These are phyloP conservation scores for Pterobdella sp. DNA, from an alignment of 2,888 invertebrate species.

Conservation along the genomic window DNA sequence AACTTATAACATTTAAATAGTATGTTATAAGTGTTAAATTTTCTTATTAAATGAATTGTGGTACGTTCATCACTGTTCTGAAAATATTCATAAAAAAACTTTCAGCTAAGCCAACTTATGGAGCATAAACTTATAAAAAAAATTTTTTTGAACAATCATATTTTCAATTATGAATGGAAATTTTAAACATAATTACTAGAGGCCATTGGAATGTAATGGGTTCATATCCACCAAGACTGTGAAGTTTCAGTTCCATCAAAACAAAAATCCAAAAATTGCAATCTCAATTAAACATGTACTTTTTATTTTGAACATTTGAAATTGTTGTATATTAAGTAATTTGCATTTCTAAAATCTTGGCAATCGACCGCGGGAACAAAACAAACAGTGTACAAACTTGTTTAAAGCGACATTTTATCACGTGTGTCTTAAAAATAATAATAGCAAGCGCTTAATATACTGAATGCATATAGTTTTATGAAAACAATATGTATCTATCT, in stretches of 20 bases:
- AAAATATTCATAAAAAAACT: too few relatives aligned
- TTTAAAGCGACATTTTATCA: conserved; percentile 12
- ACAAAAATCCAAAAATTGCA: not conserved
- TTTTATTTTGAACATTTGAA: not conserved
- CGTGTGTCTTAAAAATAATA: too few relatives aligned
- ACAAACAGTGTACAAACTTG: conserved; percentile 8
- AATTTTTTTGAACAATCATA: not conserved
- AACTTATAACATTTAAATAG: not conserved
- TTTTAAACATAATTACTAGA: conserved; percentile 7
- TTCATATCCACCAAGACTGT: conserved; percentile 26
- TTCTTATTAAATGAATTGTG: not conserved
- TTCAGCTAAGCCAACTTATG: too few relatives aligned
- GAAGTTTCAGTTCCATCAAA: conserved; percentile 26
- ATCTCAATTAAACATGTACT: not conserved
- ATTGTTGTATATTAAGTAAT: not conserved
- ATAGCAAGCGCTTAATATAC: too few relatives aligned
- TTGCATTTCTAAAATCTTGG: not conserved
- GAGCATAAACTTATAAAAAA: not conserved
- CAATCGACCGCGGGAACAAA: conserved; percentile 2
- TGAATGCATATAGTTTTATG: too few relatives aligned
- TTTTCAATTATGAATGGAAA: not conserved
- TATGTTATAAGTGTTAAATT: not conserved
- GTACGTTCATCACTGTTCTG: not conserved
- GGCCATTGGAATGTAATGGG: conserved; percentile 22
- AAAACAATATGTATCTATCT: too few relatives aligned